A percentile compares a stretch with the other conserved stretches of the same genome.
These are phyloP conservation scores for Todus mexicanus DNA, from an alignment of 2,797 vertebrate species.

Conservation along the genomic window DNA sequence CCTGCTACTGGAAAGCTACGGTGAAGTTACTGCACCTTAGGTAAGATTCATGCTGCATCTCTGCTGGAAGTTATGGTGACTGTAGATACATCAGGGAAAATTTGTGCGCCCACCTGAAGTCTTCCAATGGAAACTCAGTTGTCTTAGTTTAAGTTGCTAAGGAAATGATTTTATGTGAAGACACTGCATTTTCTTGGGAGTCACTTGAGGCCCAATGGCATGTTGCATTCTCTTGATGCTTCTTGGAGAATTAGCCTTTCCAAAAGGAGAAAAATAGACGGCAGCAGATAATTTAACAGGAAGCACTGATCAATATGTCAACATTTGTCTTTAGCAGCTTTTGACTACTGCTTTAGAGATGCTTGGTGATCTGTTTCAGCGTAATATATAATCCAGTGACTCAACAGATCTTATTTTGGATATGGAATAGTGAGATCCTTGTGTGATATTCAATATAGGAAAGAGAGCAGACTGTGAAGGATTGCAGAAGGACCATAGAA, in stretches of 20 bases:
- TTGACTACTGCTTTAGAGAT: background rate
- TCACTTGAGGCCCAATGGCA: background rate
- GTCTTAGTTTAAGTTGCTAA: background rate
- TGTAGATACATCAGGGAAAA: background rate
- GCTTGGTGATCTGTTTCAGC: background rate
- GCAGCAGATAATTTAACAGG: background rate
- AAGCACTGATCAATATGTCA: background rate
- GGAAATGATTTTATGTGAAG: background rate
- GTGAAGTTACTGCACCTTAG: background rate
- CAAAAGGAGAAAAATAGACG: background rate
- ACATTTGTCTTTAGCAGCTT: background rate
- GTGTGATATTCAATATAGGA: background rate
- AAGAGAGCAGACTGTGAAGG: background rate
- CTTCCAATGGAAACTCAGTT: background rate
- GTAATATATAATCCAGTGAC: background rate
- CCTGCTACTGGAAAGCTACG: background rate
- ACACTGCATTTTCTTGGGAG: background rate
- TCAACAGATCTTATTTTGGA: background rate
- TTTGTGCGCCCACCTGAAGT: background rate
- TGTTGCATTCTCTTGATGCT: background rate
- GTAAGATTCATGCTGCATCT: background rate
- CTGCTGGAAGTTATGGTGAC: background rate
- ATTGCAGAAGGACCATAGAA: background rate
- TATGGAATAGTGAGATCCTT: background rate
- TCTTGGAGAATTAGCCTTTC: background rate